phyloP scores from a whole-genome alignment of 2,113 vertebrate genomes.

The Labeo catla region DNA sequence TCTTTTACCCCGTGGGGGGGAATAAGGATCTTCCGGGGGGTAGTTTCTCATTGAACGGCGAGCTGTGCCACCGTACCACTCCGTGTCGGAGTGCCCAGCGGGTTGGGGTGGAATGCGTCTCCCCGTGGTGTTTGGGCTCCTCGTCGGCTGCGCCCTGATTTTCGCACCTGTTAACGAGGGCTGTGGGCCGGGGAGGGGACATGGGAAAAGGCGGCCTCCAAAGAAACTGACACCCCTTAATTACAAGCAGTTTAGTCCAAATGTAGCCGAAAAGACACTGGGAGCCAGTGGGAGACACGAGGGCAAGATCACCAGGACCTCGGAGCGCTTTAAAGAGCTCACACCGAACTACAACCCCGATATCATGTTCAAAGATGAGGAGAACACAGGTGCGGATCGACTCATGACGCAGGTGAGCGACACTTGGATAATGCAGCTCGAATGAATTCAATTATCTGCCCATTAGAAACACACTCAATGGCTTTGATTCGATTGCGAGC shows the following conservation, averaged over 20 bases:
- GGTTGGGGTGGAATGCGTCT: slow-evolving; percentile 84
- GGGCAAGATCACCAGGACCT: slow-evolving; percentile 92
- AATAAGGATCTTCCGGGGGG: slow-evolving; percentile 49
- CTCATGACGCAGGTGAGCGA: slow-evolving; percentile 95
- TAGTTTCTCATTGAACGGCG: slow-evolving; percentile 54
- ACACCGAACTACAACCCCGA: slow-evolving; percentile 97
- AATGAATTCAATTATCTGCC: slow-evolving; percentile 46
- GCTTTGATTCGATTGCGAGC: slow-evolving; percentile 52
- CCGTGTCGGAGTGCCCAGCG: slow-evolving; percentile 55
- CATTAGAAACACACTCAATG: slow-evolving; percentile 53
- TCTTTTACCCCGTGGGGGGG: slow-evolving; percentile 70
- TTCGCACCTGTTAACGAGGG: slow-evolving; percentile 86
- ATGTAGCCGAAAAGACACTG: slow-evolving; percentile 96
- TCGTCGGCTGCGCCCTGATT: slow-evolving; percentile 82
- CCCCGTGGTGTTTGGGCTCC: slow-evolving; percentile 75
- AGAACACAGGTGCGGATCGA: slow-evolving; percentile 95
- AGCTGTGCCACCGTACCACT: slow-evolving; percentile 60
- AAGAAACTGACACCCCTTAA: slow-evolving; percentile 92
- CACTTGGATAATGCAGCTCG: slow-evolving; percentile 7
- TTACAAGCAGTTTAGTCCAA: slow-evolving; percentile 92
- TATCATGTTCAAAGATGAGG: slow-evolving; percentile 99
- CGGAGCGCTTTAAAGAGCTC: slow-evolving; percentile 95
- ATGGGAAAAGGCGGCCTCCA: slow-evolving; percentile 91
- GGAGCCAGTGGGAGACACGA: slow-evolving; percentile 95
- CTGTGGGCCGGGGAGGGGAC: slow-evolving; percentile 95